Evolutionary conservation across 2,888 invertebrate species (phyloP).

Genomic region (Sphaerolaimus hirsutus): DNA sequence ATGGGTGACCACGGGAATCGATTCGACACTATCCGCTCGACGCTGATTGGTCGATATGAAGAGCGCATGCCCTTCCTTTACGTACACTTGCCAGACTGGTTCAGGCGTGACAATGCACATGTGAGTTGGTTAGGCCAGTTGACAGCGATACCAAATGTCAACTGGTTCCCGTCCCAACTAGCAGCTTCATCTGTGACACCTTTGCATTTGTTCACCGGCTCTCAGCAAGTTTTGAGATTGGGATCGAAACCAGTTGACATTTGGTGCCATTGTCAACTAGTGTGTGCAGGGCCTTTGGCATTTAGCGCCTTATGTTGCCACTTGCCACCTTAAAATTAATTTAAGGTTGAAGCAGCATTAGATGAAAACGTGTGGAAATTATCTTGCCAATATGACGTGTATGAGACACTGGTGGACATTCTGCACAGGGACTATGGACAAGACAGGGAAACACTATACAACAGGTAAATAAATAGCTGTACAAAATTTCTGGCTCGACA

Average conservation of each 20-base stretch:
- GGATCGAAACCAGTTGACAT: too few species aligned
- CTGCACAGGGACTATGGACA: conserved; percentile 3
- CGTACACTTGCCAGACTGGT: conserved; percentile 23
- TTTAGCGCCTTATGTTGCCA: too few species aligned
- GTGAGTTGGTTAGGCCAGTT: too few species aligned
- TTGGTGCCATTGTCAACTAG: too few species aligned
- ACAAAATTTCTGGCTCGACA: too few species aligned
- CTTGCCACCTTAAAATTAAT: not conserved
- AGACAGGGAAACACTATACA: not conserved
- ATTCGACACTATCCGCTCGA: conserved; percentile 6
- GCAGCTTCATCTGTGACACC: too few species aligned
- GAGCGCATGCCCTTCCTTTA: conserved; percentile 26
- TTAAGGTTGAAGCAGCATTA: not conserved
- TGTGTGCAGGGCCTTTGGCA: too few species aligned
- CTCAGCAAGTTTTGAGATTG: too few species aligned
- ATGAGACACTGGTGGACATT: conserved; percentile 25
- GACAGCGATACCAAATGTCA: too few species aligned
- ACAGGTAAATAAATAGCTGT: conserved; percentile 7
- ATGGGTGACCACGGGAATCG: conserved; percentile 9
- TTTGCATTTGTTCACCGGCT: too few species aligned
- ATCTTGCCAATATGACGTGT: conserved; percentile 28
- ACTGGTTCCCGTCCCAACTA: too few species aligned
- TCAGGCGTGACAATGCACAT: conserved; percentile 18
- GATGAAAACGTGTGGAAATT: conserved; percentile 21
- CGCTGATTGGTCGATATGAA: conserved; percentile 7